A percentile compares a stretch with the other conserved stretches of the same genome.
phyloP scores from a whole-genome alignment of 2,888 invertebrate genomes.

The Caenorhabditis japonica region DNA sequence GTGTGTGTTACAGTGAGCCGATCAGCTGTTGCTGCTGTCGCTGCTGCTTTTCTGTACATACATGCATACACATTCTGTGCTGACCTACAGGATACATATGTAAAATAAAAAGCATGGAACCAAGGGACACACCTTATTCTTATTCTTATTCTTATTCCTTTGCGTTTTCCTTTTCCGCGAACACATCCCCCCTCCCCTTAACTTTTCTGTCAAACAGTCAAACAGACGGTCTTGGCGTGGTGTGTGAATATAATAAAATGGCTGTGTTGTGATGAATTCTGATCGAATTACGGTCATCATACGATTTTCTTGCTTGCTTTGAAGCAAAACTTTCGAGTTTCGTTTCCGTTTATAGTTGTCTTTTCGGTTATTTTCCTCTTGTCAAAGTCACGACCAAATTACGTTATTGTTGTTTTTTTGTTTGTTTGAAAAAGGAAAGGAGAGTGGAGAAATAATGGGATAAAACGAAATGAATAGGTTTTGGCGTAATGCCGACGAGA shows the following conservation, averaged over 20 bases:
- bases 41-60: slow-evolving; percentile 15
- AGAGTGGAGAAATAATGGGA: too few relatives aligned
- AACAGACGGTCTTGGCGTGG: slow-evolving; percentile 20
- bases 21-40: slow-evolving; percentile 46
- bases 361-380: too few relatives aligned
- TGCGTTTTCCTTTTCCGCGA: slow-evolving; percentile 30
- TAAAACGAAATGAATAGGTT: slow-evolving; percentile 30
- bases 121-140: slow-evolving; percentile 10
- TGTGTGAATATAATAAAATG: slow-evolving; percentile 47
- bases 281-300: slow-evolving; percentile 40
- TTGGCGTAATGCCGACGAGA: slow-evolving; percentile 34
- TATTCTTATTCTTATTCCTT: slow-evolving; percentile 7
- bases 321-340: background rate
- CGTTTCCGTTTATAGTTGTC: too few relatives aligned
- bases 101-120: too few relatives aligned
- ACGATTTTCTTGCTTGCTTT: slow-evolving; percentile 8
- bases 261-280: slow-evolving; percentile 19
- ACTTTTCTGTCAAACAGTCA: slow-evolving; percentile 41
- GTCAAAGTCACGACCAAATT: too few relatives aligned
- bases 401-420: too few relatives aligned
- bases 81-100: too few relatives aligned
- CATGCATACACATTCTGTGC: too few relatives aligned
- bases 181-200: slow-evolving; percentile 46
- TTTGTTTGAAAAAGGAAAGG: background rate
- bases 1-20: slow-evolving; percentile 41